These are phyloP conservation scores for Hydra vulgaris DNA, from an alignment of 30 jellyfish, hydroid and myxozoan species.

Conservation along the genomic window DNA sequence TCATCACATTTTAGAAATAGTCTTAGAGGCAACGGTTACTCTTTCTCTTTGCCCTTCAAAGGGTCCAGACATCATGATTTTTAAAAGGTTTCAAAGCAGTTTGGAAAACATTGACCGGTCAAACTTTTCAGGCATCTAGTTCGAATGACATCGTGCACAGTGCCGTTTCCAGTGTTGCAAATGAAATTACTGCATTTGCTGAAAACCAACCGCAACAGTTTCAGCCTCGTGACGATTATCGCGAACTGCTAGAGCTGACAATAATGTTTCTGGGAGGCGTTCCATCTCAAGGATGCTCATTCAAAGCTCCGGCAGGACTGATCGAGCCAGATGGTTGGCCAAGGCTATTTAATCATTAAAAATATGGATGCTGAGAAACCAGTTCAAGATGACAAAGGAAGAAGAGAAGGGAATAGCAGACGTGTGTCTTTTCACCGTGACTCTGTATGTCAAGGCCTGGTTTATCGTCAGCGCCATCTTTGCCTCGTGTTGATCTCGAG, in stretches of 20 bases:
- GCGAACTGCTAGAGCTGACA: slow-evolving; percentile 28
- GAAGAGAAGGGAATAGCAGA: neutral
- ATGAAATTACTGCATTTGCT: slow-evolving; percentile 2
- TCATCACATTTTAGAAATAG: slow-evolving; percentile 7
- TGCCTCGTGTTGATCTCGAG: slow-evolving; percentile 5
- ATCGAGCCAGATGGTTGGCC: neutral
- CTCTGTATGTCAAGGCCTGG: neutral
- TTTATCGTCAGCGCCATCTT: slow-evolving; percentile 7
- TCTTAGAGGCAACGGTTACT: slow-evolving; percentile 3
- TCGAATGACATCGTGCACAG: slow-evolving; percentile 2
- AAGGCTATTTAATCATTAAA: neutral
- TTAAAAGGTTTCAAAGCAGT: neutral
- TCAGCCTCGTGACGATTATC: slow-evolving; percentile 18
- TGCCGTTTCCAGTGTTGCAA: neutral
- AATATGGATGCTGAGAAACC: neutral
- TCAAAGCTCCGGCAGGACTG: neutral
- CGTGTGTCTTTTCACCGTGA: neutral
- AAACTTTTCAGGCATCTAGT: neutral
- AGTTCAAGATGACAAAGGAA: neutral
- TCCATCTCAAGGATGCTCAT: neutral
- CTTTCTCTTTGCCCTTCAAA: neutral
- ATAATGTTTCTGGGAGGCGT: neutral
- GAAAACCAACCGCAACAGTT: neutral
- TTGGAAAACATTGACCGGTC: slow-evolving; percentile 22
- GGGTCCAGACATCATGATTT: neutral